A percentile compares a stretch with the other conserved stretches of the same genome.
Evolutionary conservation across 2,888 invertebrate genomes (phyloP).

Genomic region (Euplagia quadripunctaria): DNA sequence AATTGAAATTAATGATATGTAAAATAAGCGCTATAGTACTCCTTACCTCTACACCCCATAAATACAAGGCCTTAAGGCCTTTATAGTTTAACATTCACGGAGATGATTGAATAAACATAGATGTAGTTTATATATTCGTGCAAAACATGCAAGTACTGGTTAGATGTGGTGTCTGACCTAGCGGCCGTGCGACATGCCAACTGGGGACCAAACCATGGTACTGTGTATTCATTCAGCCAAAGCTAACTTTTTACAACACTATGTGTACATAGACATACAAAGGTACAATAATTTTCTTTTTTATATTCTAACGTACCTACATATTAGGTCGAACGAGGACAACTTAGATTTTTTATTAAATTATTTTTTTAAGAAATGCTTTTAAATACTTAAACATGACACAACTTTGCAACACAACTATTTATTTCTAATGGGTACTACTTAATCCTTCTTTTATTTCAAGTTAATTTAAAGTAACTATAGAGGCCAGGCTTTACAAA

Average conservation of each 20-base stretch:
- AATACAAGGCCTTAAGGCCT: background rate
- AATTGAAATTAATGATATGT: too few species aligned
- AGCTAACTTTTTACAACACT: conserved; percentile 55
- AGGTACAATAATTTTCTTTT: background rate
- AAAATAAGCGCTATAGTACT: too few species aligned
- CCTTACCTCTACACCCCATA: background rate
- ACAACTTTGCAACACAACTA: background rate
- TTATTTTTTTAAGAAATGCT: background rate
- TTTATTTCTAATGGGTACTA: background rate
- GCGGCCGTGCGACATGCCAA: conserved; percentile 72
- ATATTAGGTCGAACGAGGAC: conserved; percentile 43
- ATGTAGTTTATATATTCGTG: conserved; percentile 41
- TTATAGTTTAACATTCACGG: background rate
- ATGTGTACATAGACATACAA: conserved; percentile 5
- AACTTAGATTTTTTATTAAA: conserved; percentile 23
- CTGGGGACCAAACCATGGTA: conserved; percentile 69
- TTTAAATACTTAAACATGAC: background rate
- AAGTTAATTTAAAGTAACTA: background rate
- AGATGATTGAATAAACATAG: background rate
- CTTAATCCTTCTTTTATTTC: background rate
- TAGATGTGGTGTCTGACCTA: conserved; percentile 61
- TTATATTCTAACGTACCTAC: background rate
- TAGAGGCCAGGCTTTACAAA: too few species aligned
- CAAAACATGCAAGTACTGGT: conserved; percentile 54
- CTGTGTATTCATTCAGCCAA: conserved; percentile 72